A percentile compares a stretch with the other conserved stretches of the same genome.
Conservation (phyloP, 2,113 vertebrate genomes). For the Forbesichthys papilliferus region DNA sequence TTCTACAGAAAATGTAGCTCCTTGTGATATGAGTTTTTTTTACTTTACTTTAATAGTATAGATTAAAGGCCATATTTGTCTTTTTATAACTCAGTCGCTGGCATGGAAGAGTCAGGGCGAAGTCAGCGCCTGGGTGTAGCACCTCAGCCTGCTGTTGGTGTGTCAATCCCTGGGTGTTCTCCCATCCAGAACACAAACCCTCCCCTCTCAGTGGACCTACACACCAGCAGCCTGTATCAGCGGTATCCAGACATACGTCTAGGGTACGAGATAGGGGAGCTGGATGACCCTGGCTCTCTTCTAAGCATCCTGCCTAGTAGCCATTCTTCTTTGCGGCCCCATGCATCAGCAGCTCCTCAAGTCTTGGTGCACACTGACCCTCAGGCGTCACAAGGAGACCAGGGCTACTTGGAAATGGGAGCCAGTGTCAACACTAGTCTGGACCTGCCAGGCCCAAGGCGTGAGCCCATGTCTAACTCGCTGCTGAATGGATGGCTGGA, state of each 20-base stretch:
- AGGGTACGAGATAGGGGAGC: constrained; percentile 41
- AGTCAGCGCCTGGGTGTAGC: constrained; percentile 23
- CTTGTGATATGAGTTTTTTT: not conserved
- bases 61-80: not conserved
- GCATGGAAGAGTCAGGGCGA: constrained; percentile 23
- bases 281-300: constrained; percentile 19
- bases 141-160: constrained; percentile 26
- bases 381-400: constrained; percentile 35
- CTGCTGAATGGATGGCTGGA: constrained; percentile 85
- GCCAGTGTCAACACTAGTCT: constrained; percentile 67
- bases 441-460: constrained; percentile 37
- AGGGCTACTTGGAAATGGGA: constrained; percentile 77
- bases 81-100: constrained; percentile 32
- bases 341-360: not conserved
- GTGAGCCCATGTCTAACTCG: constrained; percentile 85
- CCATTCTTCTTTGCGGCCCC: not conserved
- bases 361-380: not conserved
- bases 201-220: constrained; percentile 64
- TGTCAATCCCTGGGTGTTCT: constrained; percentile 64
- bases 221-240: constrained; percentile 77
- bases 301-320: constrained; percentile 2
- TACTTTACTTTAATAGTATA: not conserved
- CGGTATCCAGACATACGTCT: constrained; percentile 79
- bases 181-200: constrained; percentile 45
- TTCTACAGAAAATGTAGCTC: too few relatives aligned